These are phyloP conservation scores for Cryptoblepharus egeriae DNA, from an alignment of 2,797 vertebrate species.

Conservation along the genomic window DNA sequence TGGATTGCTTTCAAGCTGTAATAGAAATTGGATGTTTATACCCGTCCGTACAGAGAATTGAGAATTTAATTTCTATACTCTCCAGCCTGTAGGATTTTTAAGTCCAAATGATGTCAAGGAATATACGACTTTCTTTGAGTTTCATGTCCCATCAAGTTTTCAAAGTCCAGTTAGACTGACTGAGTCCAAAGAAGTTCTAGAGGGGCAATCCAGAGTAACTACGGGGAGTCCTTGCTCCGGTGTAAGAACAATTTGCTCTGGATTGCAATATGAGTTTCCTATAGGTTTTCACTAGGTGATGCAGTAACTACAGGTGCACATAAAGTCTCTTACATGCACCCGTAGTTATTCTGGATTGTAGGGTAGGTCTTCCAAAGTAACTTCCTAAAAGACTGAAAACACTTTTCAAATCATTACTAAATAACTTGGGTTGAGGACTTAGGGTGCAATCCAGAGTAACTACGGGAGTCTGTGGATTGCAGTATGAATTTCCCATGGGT, in stretches of 20 bases:
- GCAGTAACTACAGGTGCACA: too few species aligned
- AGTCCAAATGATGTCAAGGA: background rate
- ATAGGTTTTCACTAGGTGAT: too few species aligned
- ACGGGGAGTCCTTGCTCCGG: too few species aligned
- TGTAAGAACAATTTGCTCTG: too few species aligned
- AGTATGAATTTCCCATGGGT: too few species aligned
- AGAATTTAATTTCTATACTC: constrained; percentile 48
- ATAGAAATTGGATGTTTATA: constrained; percentile 55
- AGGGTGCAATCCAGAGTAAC: too few species aligned
- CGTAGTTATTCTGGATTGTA: too few species aligned
- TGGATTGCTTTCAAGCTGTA: constrained; percentile 48
- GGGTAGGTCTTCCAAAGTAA: background rate
- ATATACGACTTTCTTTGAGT: constrained; percentile 7
- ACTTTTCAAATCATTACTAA: background rate
- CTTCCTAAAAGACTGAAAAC: background rate
- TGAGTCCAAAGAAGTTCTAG: background rate
- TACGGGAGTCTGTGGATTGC: too few species aligned
- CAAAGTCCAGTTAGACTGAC: background rate
- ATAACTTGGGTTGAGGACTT: too few species aligned
- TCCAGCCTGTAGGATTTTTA: constrained; percentile 39
- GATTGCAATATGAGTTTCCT: too few species aligned
- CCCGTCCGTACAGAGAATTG: constrained; percentile 45
- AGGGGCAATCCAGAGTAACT: too few species aligned
- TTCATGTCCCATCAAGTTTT: background rate
- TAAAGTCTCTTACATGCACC: too few species aligned